Percentiles rank a stretch among this genome's conserved stretches.
Conservation (phyloP, 2,888 invertebrate species). For the Epinotia brunnichana region DNA sequence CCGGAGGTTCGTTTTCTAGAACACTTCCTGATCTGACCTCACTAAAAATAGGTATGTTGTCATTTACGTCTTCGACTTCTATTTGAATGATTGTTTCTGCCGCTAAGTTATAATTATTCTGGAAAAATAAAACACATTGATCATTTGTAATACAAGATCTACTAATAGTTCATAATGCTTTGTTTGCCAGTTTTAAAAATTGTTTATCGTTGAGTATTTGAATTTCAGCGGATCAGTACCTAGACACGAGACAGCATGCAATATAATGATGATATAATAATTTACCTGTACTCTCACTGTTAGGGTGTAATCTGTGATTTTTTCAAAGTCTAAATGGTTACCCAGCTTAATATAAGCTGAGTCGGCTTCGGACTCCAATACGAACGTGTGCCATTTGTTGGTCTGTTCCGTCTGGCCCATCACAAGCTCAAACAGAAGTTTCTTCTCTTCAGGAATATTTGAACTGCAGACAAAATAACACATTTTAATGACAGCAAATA, state of each 20-base stretch:
- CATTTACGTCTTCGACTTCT: slow-evolving; percentile 93
- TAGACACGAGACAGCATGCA: background rate
- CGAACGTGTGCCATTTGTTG: slow-evolving; percentile 91
- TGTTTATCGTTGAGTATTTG: no score
- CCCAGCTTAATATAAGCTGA: slow-evolving; percentile 90
- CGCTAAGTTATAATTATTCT: slow-evolving; percentile 91
- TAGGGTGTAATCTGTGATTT: slow-evolving; percentile 91
- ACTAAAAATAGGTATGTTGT: slow-evolving; percentile 94
- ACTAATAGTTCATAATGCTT: background rate
- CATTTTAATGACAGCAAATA: background rate
- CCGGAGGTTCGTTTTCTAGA: slow-evolving; percentile 91
- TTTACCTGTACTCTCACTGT: slow-evolving; percentile 89
- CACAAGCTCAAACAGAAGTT: slow-evolving; percentile 90
- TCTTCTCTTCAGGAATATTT: slow-evolving; percentile 89
- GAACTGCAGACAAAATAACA: slow-evolving; percentile 79
- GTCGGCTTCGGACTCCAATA: slow-evolving; percentile 86
- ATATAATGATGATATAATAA: background rate
- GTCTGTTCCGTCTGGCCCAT: slow-evolving; percentile 93
- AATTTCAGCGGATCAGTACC: no score
- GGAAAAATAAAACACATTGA: slow-evolving; percentile 50
- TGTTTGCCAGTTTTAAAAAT: no score
- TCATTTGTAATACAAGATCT: slow-evolving; percentile 5
- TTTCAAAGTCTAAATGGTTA: slow-evolving; percentile 92
- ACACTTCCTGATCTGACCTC: slow-evolving; percentile 92
- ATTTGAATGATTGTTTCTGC: slow-evolving; percentile 91